Percentiles rank a stretch among this genome's conserved stretches.
phyloP scores from a whole-genome alignment of 1,140 invertebrate species.

The Leptopilina boulardi region DNA sequence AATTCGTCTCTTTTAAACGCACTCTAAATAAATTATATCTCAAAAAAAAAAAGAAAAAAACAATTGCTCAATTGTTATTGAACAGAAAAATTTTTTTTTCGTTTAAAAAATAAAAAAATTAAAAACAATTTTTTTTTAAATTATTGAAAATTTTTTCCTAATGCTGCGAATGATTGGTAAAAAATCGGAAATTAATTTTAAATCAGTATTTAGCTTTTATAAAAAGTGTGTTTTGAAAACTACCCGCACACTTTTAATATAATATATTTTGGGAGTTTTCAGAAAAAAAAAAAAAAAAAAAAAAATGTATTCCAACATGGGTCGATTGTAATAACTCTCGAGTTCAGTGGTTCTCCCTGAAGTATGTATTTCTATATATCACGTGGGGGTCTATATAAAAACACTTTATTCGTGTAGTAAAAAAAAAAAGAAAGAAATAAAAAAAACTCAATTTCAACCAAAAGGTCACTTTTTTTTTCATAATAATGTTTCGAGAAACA shows the following conservation, averaged over 20 bases:
- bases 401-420: constrained; percentile 10
- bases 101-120: too few species aligned
- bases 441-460: neutral
- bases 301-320: constrained; percentile 34
- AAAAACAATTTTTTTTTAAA: too few species aligned
- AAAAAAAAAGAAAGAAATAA: neutral
- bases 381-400: neutral
- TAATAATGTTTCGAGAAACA: neutral
- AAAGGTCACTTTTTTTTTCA: constrained; percentile 24
- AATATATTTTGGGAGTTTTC: neutral
- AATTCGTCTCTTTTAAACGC: neutral
- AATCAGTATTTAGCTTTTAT: neutral
- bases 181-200: neutral
- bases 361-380: constrained; percentile 47
- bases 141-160: too few species aligned
- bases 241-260: neutral
- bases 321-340: constrained; percentile 63
- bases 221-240: neutral
- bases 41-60: neutral
- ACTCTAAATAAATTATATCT: neutral
- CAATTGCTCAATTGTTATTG: neutral
- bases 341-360: constrained; percentile 57
- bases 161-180: too few species aligned
- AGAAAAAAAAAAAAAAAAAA: neutral
- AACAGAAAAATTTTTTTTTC: neutral